Percentiles rank a stretch among this genome's conserved stretches.
phyloP scores from a whole-genome alignment of 2,113 vertebrate species.

The Cebidichthys violaceus region DNA sequence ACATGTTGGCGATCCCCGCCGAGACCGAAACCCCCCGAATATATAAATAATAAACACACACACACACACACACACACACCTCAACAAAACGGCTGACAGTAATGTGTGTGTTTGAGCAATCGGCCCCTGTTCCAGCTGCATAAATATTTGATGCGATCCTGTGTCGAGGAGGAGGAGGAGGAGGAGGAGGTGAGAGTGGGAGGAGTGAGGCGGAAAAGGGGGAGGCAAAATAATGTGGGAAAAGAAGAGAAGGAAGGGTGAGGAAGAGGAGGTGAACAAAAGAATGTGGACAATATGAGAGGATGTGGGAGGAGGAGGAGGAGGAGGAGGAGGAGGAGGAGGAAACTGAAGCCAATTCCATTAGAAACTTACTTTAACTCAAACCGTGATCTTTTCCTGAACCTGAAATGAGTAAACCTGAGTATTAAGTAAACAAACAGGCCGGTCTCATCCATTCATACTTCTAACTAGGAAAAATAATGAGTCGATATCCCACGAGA shows the following conservation, averaged over 20 bases:
- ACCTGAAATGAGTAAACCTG: no score
- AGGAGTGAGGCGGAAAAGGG: not conserved
- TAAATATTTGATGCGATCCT: constrained; percentile 73
- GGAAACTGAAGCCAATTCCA: no score
- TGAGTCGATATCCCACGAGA: no score
- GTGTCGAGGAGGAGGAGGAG: constrained; percentile 37
- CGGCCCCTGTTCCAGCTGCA: constrained; percentile 61
- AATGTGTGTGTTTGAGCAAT: constrained; percentile 73
- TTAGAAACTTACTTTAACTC: no score
- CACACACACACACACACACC: constrained; percentile 46
- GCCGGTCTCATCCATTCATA: no score
- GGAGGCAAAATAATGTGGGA: not conserved
- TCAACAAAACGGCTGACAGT: constrained; percentile 73
- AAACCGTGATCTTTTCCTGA: no score
- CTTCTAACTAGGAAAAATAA: no score
- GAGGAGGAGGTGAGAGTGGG: constrained; percentile 9
- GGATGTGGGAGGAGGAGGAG: not conserved
- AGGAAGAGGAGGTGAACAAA: constrained; percentile 7
- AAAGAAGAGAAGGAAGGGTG: not conserved
- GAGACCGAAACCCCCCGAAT: constrained; percentile 66
- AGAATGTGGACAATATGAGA: not conserved
- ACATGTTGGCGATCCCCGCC: constrained; percentile 69
- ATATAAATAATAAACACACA: constrained; percentile 77
- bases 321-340: no score
- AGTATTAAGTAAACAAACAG: no score